phyloP scores from a whole-genome alignment of 2,888 invertebrate species.

The Epinotia bilunana region DNA sequence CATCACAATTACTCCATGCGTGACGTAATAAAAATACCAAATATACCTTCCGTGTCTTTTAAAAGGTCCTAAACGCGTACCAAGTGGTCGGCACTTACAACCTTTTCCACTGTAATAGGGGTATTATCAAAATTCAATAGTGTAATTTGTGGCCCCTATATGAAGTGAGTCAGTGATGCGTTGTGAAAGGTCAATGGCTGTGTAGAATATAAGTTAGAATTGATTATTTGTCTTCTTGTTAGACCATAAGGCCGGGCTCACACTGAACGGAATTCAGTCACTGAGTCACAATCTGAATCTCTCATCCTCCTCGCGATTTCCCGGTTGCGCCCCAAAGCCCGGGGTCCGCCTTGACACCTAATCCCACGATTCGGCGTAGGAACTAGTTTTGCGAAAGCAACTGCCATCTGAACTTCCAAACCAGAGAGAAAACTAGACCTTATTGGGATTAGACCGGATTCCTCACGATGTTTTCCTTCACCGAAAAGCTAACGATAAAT shows the following conservation, averaged over 20 bases:
- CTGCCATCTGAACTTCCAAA: too few relatives aligned
- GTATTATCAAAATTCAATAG: slow-evolving; percentile 11
- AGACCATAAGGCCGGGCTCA: not conserved
- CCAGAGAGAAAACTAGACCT: too few relatives aligned
- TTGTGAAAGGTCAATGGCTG: not conserved
- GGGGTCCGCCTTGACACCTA: too few relatives aligned
- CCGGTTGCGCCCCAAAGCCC: too few relatives aligned
- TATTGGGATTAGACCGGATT: too few relatives aligned
- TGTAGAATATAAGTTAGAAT: not conserved
- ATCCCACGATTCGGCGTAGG: too few relatives aligned
- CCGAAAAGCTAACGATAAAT: too few relatives aligned
- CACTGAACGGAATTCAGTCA: too few relatives aligned
- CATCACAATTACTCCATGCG: not conserved
- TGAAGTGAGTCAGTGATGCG: not conserved
- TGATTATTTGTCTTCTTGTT: not conserved
- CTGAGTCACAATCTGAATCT: too few relatives aligned
- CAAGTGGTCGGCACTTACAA: not conserved
- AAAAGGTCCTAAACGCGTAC: not conserved
- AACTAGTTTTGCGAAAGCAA: too few relatives aligned
- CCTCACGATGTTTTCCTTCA: too few relatives aligned
- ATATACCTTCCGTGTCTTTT: not conserved
- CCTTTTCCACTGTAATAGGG: not conserved
- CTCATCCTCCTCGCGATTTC: too few relatives aligned
- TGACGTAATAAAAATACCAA: slow-evolving; percentile 12
- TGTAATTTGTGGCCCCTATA: not conserved